Evolutionary conservation across 1,140 invertebrate genomes (phyloP).

Genomic region (Rhopalosiphum maidis): DNA sequence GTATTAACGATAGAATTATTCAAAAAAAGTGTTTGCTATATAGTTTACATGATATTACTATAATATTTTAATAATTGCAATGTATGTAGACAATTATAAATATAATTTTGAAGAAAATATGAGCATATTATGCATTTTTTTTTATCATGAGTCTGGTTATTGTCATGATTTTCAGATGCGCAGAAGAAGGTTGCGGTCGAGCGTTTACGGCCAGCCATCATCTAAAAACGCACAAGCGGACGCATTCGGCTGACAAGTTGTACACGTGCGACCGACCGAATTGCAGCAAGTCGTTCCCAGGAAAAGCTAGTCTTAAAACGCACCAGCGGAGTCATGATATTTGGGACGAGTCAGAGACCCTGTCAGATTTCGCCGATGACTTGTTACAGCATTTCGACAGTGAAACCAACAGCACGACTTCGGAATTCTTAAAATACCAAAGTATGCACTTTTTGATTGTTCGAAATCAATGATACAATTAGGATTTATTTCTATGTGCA

Average conservation of each 20-base stretch:
- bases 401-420: constrained; percentile 38
- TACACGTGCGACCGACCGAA: constrained; percentile 58
- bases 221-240: constrained; percentile 83
- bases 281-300: constrained; percentile 59
- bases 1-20: background rate
- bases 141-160: background rate
- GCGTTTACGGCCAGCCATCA: constrained; percentile 93
- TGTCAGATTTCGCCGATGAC: constrained; percentile 42
- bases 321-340: constrained; percentile 58
- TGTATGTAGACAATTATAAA: background rate
- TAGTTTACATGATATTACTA: background rate
- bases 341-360: constrained; percentile 46
- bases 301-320: constrained; percentile 57
- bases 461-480: background rate
- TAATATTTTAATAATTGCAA: background rate
- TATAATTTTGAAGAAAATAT: background rate
- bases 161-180: constrained; percentile 58
- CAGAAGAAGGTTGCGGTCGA: constrained; percentile 80
- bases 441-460: background rate
- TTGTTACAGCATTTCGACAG: constrained; percentile 44
- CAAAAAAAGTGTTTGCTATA: background rate
- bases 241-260: constrained; percentile 65
- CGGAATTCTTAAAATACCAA: constrained; percentile 37
- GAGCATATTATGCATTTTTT: background rate
- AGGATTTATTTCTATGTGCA: background rate